Evolutionary conservation across 2,113 vertebrate genomes (phyloP), one percentile per base, ranked within the genome.

Genomic region (Melanotaenia duboulayi): DNA sequence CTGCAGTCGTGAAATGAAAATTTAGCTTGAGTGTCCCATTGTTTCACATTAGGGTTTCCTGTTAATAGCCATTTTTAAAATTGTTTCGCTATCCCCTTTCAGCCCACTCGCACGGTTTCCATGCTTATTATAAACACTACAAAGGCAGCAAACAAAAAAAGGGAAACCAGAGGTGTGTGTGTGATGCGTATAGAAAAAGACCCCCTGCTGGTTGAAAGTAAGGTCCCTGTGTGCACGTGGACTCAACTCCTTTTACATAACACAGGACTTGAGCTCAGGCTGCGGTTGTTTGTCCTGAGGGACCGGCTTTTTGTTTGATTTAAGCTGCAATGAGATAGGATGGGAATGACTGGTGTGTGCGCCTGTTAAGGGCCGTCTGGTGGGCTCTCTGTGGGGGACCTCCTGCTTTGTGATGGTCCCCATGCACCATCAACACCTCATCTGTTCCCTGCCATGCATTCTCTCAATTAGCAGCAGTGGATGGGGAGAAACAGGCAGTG

Each of bases 371-470:
- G 90, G 88, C 89, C 90, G 81, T 91, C 82, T 89, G 92, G 58
- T 76, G 13, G 32, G 50, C 86, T 82, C 92, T 93, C 92, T 69
- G 61, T 92, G 94, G 94, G 92, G 94, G 92, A 91, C 92, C 90
- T 93, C 90, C 87, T 92, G 93, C 91, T 92, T 92, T 84, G 65
- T 89, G 94, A 92, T 92, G 91, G 91, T 93, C 90, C 89, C 92
- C 91, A 72, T 20, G 84, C 90, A 93, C 91, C 92, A 92, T 94
- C 94, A 94, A 92, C 93, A 94, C 92, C 91, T 94, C 11, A 80
- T 94, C 93, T 94, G 92, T 91, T 93, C 92, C 87, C 92, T 87
- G 67, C 93, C 85, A 71, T 87, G 90, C 94, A 88, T 91, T 85
- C 40, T 40, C 90, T 93, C 95, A 95, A 95, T 95, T 94, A 95